Percentiles rank a stretch among this genome's conserved stretches.
Conservation (phyloP, 2,888 invertebrate species). For the Meteorus colon region DNA sequence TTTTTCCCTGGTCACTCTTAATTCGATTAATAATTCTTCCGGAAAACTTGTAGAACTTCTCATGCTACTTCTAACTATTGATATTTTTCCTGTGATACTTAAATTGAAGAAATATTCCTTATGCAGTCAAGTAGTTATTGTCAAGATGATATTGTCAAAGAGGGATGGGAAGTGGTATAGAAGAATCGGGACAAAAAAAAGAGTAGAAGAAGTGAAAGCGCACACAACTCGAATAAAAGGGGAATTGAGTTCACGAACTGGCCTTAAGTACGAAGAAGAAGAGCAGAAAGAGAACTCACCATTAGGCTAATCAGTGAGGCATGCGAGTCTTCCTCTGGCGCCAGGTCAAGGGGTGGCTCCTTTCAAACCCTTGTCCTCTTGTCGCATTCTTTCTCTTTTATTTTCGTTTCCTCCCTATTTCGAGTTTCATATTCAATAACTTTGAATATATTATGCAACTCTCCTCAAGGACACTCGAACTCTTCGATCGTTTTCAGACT, state of each 20-base stretch:
- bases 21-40: neutral
- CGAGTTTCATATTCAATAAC: neutral
- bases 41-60: constrained; percentile 29
- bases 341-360: constrained; percentile 27
- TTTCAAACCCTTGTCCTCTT: constrained; percentile 14
- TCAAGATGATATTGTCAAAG: constrained; percentile 41
- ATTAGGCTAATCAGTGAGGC: constrained; percentile 72
- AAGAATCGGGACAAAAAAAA: constrained; percentile 48
- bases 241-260: constrained; percentile 65
- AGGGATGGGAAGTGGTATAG: constrained; percentile 42
- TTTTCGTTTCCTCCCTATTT: constrained; percentile 16
- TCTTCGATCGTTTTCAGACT: neutral
- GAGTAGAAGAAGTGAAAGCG: constrained; percentile 17
- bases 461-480: neutral
- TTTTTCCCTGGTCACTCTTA: neutral
- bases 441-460: constrained; percentile 16
- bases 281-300: constrained; percentile 68
- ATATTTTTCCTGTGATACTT: constrained; percentile 56
- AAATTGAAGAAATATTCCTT: constrained; percentile 68
- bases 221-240: constrained; percentile 41
- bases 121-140: constrained; percentile 61
- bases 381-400: constrained; percentile 4
- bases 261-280: constrained; percentile 69
- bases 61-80: constrained; percentile 58
- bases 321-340: constrained; percentile 62